phyloP scores from a whole-genome alignment of 2,797 vertebrate species.

The Galaxias olidus region DNA sequence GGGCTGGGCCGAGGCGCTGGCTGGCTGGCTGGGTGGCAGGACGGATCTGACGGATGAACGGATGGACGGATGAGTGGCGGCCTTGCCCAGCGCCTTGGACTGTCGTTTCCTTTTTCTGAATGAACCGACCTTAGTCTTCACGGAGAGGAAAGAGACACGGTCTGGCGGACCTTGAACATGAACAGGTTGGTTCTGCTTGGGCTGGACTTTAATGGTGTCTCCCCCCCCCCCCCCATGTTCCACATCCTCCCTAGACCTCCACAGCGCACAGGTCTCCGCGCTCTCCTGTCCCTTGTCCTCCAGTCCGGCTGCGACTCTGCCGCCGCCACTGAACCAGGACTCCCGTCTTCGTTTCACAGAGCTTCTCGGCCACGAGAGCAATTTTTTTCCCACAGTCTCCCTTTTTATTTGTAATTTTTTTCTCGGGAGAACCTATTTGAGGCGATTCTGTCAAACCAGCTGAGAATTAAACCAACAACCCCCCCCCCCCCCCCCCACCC shows the following conservation, averaged over 20 bases:
- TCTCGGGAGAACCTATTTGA: constrained; percentile 61
- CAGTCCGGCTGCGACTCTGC: too few species aligned
- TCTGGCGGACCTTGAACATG: constrained; percentile 24
- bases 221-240: too few species aligned
- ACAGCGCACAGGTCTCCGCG: too few species aligned
- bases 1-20: neutral
- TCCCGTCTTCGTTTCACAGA: constrained; percentile 58
- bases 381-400: constrained; percentile 69
- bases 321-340: too few species aligned
- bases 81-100: too few species aligned
- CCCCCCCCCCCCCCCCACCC: too few species aligned
- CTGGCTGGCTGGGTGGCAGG: constrained; percentile 2
- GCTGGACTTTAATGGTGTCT: constrained; percentile 32
- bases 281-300: too few species aligned
- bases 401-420: neutral
- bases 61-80: too few species aligned
- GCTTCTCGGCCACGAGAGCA: constrained; percentile 52
- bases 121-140: too few species aligned
- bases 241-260: too few species aligned
- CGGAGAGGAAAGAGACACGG: too few species aligned
- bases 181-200: constrained; percentile 42
- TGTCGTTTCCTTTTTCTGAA: too few species aligned
- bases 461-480: constrained; percentile 48
- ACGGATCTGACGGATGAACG: constrained; percentile 33
- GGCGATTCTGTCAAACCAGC: constrained; percentile 56